Evolutionary conservation across 1,140 invertebrate genomes (phyloP).

Genomic region (Vanessa atalanta): DNA sequence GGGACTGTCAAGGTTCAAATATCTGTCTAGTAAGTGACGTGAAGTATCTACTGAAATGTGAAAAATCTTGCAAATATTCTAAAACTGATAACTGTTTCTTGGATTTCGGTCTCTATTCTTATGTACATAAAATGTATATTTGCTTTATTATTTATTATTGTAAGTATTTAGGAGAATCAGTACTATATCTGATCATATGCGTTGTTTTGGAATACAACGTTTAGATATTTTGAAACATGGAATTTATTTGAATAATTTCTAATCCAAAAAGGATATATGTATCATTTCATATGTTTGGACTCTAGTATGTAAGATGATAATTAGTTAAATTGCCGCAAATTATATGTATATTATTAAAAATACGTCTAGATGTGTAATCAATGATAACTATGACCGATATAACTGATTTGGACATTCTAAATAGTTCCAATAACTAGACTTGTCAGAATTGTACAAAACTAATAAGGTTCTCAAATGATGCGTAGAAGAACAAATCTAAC

Average conservation of each 20-base stretch:
- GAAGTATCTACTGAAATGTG: slow-evolving; percentile 14
- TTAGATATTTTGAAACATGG: neutral
- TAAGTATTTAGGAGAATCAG: slow-evolving; percentile 1
- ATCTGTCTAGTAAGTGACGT: slow-evolving; percentile 30
- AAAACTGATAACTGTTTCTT: neutral
- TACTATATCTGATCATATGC: neutral
- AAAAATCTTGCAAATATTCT: slow-evolving; percentile 16
- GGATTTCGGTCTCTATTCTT: neutral
- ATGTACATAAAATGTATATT: neutral
- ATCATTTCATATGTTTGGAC: neutral
- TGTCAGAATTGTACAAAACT: too few species aligned
- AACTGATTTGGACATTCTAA: too few species aligned
- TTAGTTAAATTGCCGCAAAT: too few species aligned
- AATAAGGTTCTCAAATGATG: too few species aligned
- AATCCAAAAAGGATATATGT: neutral
- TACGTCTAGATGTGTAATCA: too few species aligned
- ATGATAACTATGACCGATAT: too few species aligned
- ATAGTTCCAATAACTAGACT: too few species aligned
- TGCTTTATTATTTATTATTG: neutral
- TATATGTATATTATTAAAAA: too few species aligned
- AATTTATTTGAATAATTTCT: neutral
- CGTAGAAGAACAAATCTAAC: too few species aligned
- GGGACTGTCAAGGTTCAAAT: slow-evolving; percentile 34
- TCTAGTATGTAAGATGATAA: too few species aligned
- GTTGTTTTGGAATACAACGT: neutral